Evolutionary conservation across 2,888 invertebrate genomes (phyloP).

Genomic region (Drosophila vallismaia): DNA sequence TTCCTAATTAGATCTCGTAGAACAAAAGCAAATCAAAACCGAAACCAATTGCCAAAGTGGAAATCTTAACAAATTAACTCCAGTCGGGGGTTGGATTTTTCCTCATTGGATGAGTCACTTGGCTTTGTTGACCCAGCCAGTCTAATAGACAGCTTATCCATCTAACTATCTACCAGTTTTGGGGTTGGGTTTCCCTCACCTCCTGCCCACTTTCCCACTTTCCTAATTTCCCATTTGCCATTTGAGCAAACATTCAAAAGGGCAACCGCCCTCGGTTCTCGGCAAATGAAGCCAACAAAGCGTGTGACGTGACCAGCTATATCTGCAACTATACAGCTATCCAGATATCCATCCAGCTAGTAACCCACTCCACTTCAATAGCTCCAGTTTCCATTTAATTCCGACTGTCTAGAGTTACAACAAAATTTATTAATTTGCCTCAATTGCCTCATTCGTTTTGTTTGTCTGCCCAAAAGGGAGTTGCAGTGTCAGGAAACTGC

Average conservation of each 20-base stretch:
- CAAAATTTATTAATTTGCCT: slow-evolving; percentile 63
- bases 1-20: slow-evolving; percentile 67
- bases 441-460: slow-evolving; percentile 63
- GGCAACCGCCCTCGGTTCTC: slow-evolving; percentile 42
- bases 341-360: background rate
- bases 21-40: slow-evolving; percentile 13
- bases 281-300: slow-evolving; percentile 72
- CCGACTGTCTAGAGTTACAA: slow-evolving; percentile 53
- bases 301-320: slow-evolving; percentile 63
- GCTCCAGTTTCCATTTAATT: slow-evolving; percentile 43
- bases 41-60: slow-evolving; percentile 40
- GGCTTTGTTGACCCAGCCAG: slow-evolving; percentile 25
- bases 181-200: slow-evolving; percentile 14
- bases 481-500: slow-evolving; percentile 19
- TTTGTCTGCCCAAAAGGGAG: slow-evolving; percentile 29
- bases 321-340: slow-evolving; percentile 17
- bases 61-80: slow-evolving; percentile 56
- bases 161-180: slow-evolving; percentile 31
- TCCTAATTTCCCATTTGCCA: slow-evolving; percentile 41
- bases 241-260: slow-evolving; percentile 67
- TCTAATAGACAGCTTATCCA: slow-evolving; percentile 42
- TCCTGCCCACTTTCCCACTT: slow-evolving; percentile 19
- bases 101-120: slow-evolving; percentile 47
- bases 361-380: slow-evolving; percentile 20
- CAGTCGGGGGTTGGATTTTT: slow-evolving; percentile 1